A percentile compares a stretch with the other conserved stretches of the same genome.
These are phyloP conservation scores for Tenthredo notha DNA, from an alignment of 2,888 invertebrate genomes.

Conservation along the genomic window DNA sequence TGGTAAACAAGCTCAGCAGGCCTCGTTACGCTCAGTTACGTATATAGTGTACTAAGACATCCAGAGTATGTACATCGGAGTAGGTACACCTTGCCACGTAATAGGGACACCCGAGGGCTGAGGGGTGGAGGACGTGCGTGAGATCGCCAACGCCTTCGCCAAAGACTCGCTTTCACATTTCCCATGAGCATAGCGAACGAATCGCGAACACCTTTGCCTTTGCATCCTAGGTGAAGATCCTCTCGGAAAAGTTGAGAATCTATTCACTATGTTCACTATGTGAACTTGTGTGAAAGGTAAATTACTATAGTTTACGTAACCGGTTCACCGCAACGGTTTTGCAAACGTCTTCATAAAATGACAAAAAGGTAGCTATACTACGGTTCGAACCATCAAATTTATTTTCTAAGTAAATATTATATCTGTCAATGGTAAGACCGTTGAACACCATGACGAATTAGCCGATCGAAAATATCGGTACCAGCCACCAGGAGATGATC, in stretches of 20 bases:
- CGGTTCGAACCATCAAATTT: background rate
- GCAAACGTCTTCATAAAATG: background rate
- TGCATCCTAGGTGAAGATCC: conserved; percentile 35
- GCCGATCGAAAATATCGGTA: conserved; percentile 41
- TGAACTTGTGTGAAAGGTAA: background rate
- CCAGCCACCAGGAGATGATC: background rate
- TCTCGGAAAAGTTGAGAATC: conserved; percentile 40
- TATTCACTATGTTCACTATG: conserved; percentile 23
- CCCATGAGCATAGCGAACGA: conserved; percentile 65
- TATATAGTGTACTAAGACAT: conserved; percentile 58
- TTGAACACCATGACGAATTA: background rate
- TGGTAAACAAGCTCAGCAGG: conserved; percentile 66
- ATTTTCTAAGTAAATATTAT: background rate
- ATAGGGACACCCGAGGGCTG: conserved; percentile 55
- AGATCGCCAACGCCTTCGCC: conserved; percentile 73
- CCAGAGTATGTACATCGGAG: conserved; percentile 52
- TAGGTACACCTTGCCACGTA: conserved; percentile 52
- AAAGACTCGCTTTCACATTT: conserved; percentile 73
- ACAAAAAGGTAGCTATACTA: background rate
- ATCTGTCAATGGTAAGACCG: background rate
- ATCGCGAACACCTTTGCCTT: conserved; percentile 24
- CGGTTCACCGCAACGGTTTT: background rate
- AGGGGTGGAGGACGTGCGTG: conserved; percentile 66
- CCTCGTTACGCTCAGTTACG: conserved; percentile 65
- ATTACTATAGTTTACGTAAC: background rate